Percentiles rank a stretch among this genome's conserved stretches.
Conservation (phyloP, 2,888 invertebrate genomes). For the Uropetala carovei region DNA sequence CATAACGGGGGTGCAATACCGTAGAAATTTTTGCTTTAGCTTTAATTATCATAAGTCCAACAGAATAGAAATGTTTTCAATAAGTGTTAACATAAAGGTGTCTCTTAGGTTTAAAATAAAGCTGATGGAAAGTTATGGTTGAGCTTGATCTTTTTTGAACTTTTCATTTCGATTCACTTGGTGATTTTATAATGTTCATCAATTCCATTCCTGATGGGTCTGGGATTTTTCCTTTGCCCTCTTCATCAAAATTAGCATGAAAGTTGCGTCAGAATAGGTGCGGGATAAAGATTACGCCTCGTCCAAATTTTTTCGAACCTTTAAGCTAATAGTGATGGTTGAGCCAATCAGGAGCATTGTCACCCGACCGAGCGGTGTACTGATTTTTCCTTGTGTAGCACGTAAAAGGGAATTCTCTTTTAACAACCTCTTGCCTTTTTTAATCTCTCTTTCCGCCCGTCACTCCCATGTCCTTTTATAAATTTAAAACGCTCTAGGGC, state of each 20-base stretch:
- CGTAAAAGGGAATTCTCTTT: neutral
- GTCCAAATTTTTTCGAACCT: neutral
- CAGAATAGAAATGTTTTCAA: too few relatives aligned
- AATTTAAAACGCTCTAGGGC: slow-evolving; percentile 8
- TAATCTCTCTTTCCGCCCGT: neutral
- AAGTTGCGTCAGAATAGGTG: neutral
- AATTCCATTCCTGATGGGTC: neutral
- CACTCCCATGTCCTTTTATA: neutral
- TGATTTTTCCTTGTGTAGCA: neutral
- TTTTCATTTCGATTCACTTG: neutral
- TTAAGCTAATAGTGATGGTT: neutral
- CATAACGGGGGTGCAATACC: too few relatives aligned
- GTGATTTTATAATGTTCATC: neutral
- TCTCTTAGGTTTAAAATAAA: too few relatives aligned
- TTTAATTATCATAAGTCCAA: too few relatives aligned
- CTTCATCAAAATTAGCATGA: neutral
- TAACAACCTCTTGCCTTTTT: neutral
- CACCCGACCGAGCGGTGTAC: slow-evolving; percentile 5
- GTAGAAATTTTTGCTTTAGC: too few relatives aligned
- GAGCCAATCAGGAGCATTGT: slow-evolving; percentile 39
- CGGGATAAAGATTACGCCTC: neutral
- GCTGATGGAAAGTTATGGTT: too few relatives aligned
- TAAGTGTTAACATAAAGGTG: too few relatives aligned
- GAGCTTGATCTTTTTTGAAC: neutral
- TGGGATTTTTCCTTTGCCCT: neutral